A percentile compares a stretch with the other conserved stretches of the same genome.
phyloP scores from a whole-genome alignment of 2,113 vertebrate genomes.

The Ochotona curzoniae region DNA sequence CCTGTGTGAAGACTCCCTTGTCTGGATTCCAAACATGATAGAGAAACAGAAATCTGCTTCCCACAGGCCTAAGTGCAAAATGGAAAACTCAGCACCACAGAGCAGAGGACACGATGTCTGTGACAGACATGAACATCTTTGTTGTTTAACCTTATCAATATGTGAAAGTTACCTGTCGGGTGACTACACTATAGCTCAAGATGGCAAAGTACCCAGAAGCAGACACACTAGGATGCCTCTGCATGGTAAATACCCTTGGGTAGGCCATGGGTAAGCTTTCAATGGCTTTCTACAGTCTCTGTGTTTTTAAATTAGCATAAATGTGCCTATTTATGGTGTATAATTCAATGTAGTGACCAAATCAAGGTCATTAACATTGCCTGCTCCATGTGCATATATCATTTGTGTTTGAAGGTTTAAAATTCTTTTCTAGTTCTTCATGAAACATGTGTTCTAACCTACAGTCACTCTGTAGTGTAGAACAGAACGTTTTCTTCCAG shows the following conservation, averaged over 20 bases:
- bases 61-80: neutral
- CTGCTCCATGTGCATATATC: too few species aligned
- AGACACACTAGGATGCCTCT: neutral
- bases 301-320: neutral
- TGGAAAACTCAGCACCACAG: neutral
- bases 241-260: neutral
- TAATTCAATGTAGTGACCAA: too few species aligned
- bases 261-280: neutral
- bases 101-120: neutral
- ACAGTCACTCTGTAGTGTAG: too few species aligned
- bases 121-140: neutral
- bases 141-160: neutral
- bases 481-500: too few species aligned
- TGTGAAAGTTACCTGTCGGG: neutral
- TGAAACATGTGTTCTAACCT: too few species aligned
- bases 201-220: neutral
- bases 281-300: neutral
- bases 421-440: too few species aligned
- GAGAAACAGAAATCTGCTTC: neutral
- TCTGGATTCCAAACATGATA: too few species aligned
- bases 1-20: too few species aligned
- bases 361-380: too few species aligned
- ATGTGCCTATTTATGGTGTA: too few species aligned
- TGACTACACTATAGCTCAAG: neutral
- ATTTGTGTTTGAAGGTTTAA: too few species aligned